Percentiles rank a stretch among this genome's conserved stretches.
Conservation (phyloP, 2,888 invertebrate species). For the Drosophila dives region DNA sequence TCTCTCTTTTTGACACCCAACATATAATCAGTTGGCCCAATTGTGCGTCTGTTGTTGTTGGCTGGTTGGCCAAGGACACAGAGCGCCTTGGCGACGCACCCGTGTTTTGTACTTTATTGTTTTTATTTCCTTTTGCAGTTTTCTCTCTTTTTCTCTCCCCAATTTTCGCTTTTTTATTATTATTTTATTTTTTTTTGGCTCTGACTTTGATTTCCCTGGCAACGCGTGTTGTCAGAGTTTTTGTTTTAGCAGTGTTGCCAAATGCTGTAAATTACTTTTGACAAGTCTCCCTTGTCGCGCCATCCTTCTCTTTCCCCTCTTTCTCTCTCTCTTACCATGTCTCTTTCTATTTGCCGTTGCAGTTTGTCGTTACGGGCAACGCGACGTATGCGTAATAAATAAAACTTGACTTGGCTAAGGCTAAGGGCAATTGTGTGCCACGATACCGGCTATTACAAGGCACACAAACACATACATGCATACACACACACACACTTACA, state of each 20-base stretch:
- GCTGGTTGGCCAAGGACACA: constrained; percentile 63
- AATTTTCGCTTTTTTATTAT: constrained; percentile 16
- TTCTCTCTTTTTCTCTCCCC: not conserved
- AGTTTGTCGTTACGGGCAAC: constrained; percentile 45
- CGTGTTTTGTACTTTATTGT: constrained; percentile 59
- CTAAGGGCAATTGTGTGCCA: constrained; percentile 64
- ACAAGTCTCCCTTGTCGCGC: not conserved
- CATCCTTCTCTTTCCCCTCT: not conserved
- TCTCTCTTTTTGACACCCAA: constrained; percentile 43
- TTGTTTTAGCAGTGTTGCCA: constrained; percentile 18
- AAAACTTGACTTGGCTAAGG: constrained; percentile 47
- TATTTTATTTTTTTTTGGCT: constrained; percentile 15
- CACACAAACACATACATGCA: constrained; percentile 4
- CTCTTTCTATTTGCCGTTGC: constrained; percentile 22
- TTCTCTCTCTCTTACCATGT: not conserved
- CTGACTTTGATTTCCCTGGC: constrained; percentile 64
- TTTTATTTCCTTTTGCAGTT: constrained; percentile 62
- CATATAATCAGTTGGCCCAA: constrained; percentile 59
- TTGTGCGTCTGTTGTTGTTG: constrained; percentile 37
- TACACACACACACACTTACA: constrained; percentile 2
- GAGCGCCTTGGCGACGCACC: constrained; percentile 70
- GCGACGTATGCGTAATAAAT: constrained; percentile 77
- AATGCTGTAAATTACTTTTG: constrained; percentile 43
- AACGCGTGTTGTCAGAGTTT: constrained; percentile 18
- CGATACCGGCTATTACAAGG: constrained; percentile 51